Evolutionary conservation across 2,888 invertebrate species (phyloP), one percentile per base, ranked within the genome.

Genomic region (Embidobia sp.): DNA sequence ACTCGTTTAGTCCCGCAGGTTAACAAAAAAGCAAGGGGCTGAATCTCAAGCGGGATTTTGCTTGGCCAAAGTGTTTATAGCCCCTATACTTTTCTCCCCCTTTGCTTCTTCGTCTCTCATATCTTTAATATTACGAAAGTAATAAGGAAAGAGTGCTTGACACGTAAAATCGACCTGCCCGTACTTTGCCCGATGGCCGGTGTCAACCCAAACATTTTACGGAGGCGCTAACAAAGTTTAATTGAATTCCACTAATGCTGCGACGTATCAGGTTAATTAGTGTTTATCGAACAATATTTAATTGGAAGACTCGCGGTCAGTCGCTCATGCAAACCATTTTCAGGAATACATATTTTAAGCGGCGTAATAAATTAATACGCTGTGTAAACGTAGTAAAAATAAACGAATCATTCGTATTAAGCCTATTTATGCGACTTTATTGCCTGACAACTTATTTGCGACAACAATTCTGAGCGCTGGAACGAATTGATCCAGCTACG

Each of bases 1-100:
- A 88, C 87, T 88, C 87, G 86, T 88, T 88, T 88, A 87, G 86
- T 81, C 82, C 82, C 81, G 87, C 88, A 88, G 87, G 87, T 88
- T 88, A 84, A 83, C 84, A 82, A 87, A 86, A 85, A 85, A 82
- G 80, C 75, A 74, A 79, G 77, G 77, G 80, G 81, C 80, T 77
- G 70, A 80, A 49, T 76, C 78, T 73, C 77, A 77, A 80, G 81
- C 81, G 81, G 80, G 82, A 81, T 85, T 82, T 82, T 73, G 76
- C 80, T 77, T 82, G 85, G 85, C 83, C 83, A 84, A 85, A 86
- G 83, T 82, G 70, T 86, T 87, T 85, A 85, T 77, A 79, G 80
- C 74, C 75, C 78, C 82, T 75, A 73, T 75, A 67, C 63, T 77
- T 82, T 78, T 61, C 59, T 59, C 53, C 49, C 49, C 76, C 76